A percentile compares a stretch with the other conserved stretches of the same genome.
Evolutionary conservation across 2,888 invertebrate genomes (phyloP).

Genomic region (Macrosoma leucophasiata): DNA sequence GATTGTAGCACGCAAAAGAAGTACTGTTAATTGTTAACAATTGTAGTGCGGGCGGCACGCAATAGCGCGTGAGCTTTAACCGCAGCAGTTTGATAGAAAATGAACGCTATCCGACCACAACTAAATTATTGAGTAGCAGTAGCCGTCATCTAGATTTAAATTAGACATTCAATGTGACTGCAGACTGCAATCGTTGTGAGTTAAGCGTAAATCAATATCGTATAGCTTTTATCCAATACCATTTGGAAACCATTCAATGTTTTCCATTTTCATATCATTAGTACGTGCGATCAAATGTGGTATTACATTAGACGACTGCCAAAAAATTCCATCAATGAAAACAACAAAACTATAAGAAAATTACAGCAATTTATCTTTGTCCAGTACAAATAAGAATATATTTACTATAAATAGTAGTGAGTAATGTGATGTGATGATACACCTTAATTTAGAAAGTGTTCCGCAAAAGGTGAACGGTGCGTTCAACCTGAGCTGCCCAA

Average conservation of each 20-base stretch:
- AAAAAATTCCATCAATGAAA: constrained; percentile 4
- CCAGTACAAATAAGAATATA: constrained; percentile 26
- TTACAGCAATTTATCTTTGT: constrained; percentile 8
- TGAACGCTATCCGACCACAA: too few relatives aligned
- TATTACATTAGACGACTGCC: constrained; percentile 3
- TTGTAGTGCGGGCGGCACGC: constrained; percentile 67
- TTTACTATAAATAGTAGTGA: constrained; percentile 34
- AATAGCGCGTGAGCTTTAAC: constrained; percentile 44
- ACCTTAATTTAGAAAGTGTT: constrained; percentile 48
- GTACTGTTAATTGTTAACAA: constrained; percentile 67
- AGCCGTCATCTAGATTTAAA: too few relatives aligned
- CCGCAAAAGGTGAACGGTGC: constrained; percentile 38
- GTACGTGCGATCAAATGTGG: too few relatives aligned
- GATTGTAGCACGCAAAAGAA: constrained; percentile 66
- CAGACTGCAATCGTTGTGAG: too few relatives aligned
- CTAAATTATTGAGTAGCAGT: too few relatives aligned
- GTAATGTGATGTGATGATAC: constrained; percentile 36
- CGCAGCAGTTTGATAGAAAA: constrained; percentile 37
- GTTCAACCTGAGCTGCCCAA: constrained; percentile 43
- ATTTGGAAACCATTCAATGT: too few relatives aligned
- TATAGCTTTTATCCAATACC: constrained; percentile 14
- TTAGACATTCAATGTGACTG: too few relatives aligned
- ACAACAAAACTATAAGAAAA: constrained; percentile 9
- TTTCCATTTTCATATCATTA: too few relatives aligned
- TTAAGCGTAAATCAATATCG: constrained; percentile 6